Percentiles rank a stretch among this genome's conserved stretches.
Conservation (phyloP, 2,113 vertebrate species). For the Rana temporaria region DNA sequence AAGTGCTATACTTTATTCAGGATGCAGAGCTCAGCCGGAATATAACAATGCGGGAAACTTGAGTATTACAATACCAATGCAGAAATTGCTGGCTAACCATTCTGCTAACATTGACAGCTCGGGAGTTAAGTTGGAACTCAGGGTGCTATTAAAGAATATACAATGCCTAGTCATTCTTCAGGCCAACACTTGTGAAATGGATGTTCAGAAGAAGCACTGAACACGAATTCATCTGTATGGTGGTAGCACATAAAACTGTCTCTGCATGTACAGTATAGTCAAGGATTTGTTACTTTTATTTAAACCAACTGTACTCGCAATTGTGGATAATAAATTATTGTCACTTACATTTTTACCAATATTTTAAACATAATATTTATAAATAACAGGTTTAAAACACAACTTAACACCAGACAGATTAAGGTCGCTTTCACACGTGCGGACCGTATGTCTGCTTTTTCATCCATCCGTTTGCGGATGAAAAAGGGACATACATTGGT, state of each 20-base stretch:
- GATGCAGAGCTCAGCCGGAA: conserved; percentile 29
- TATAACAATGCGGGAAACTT: not conserved
- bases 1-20: conserved; percentile 22
- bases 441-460: no score
- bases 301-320: no score
- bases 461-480: no score
- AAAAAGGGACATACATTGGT: no score
- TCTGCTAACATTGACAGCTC: conserved; percentile 14
- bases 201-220: not conserved
- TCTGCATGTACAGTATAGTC: no score
- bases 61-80: conserved; percentile 7
- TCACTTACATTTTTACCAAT: not conserved
- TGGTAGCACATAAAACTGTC: not conserved
- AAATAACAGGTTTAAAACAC: no score
- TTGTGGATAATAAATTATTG: not conserved
- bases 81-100: conserved; percentile 34
- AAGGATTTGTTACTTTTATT: no score
- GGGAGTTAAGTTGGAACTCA: not conserved
- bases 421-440: no score
- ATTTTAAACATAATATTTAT: no score
- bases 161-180: not conserved
- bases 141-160: not conserved
- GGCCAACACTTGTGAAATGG: not conserved
- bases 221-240: not conserved
- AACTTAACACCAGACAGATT: no score